These are phyloP conservation scores for Enteromius argenteus DNA, from an alignment of 2,797 vertebrate genomes.

Conservation along the genomic window DNA sequence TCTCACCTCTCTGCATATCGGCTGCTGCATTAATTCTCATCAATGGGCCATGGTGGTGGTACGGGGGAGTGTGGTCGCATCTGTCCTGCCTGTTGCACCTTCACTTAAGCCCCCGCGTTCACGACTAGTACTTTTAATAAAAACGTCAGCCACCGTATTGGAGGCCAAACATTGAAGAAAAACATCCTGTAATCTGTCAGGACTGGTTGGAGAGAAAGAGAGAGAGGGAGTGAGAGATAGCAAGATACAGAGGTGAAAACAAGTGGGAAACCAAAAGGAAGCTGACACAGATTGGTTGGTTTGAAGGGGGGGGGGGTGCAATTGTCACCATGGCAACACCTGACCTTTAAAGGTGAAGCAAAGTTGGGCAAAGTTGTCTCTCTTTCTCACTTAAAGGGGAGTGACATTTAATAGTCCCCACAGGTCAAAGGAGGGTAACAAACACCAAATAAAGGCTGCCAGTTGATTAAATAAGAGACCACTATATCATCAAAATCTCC, in stretches of 20 bases:
- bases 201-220: constrained; percentile 38
- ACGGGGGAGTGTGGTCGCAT: constrained; percentile 24
- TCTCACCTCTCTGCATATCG: constrained; percentile 60
- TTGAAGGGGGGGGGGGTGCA: neutral
- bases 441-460: constrained; percentile 80
- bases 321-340: constrained; percentile 69
- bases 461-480: constrained; percentile 70
- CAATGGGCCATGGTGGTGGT: constrained; percentile 51
- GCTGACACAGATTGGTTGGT: constrained; percentile 43
- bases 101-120: constrained; percentile 48
- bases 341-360: constrained; percentile 80
- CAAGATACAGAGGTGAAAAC: constrained; percentile 33
- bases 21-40: constrained; percentile 73
- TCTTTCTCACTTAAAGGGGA: constrained; percentile 79
- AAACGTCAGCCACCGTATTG: constrained; percentile 71
- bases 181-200: constrained; percentile 58
- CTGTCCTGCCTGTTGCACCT: constrained; percentile 58
- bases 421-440: constrained; percentile 79
- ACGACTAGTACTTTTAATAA: constrained; percentile 70
- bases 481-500: constrained; percentile 64
- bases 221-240: constrained; percentile 7
- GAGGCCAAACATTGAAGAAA: constrained; percentile 68
- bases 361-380: constrained; percentile 82
- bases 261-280: constrained; percentile 46
- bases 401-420: constrained; percentile 83